Evolutionary conservation across 2,888 invertebrate species (phyloP), one percentile per base, ranked within the genome.

Genomic region (Drosophila eohydei): DNA sequence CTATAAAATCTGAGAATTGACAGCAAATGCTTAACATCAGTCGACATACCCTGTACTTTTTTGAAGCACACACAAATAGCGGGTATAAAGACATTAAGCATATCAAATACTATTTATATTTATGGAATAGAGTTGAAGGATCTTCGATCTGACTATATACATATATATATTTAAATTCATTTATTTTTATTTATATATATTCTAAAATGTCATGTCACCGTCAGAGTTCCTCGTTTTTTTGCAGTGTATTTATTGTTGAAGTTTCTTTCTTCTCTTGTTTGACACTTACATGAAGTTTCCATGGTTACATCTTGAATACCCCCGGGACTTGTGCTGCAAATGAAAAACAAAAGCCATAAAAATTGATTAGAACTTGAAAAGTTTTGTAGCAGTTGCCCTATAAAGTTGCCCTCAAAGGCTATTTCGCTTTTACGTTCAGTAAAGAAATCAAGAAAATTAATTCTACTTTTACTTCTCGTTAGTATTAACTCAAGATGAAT

Each of bases 231-330:
- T 21, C 21, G 21, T 21, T 32, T 36, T 36, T 6, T 38, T 40
- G n/a, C 40, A 41, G n/a, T 16, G 41, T 41, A 4, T 41, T 16
- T 9, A 4, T 2, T 9, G 21, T 21, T 21, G 21, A 21, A 9
- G 34, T 21, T 4, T 4, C 14, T 5, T 21, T 21, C 11, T 43
- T 32, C 16, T 4, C 2, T 40, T 16, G 26, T 44, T 43, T 21
- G 4, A 36, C 65, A 90, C 92, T 92, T 84, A 93, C 93, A 92
- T 83, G 92, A 90, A 82, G 91, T 92, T 83, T 94, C 94, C 91
- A 95, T 92, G 52, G 95, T 95, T 92, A 95, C 95, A 93, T 96
- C 96, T 92, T 95, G 95, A 71, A 95, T 92, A 89, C 95, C 95
- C 75, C 95, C 94, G 21, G 96, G 96, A 91, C 95, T 95, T 61